These are phyloP conservation scores for Osmoderma eremita DNA, from an alignment of 2,888 invertebrate genomes.

Conservation along the genomic window DNA sequence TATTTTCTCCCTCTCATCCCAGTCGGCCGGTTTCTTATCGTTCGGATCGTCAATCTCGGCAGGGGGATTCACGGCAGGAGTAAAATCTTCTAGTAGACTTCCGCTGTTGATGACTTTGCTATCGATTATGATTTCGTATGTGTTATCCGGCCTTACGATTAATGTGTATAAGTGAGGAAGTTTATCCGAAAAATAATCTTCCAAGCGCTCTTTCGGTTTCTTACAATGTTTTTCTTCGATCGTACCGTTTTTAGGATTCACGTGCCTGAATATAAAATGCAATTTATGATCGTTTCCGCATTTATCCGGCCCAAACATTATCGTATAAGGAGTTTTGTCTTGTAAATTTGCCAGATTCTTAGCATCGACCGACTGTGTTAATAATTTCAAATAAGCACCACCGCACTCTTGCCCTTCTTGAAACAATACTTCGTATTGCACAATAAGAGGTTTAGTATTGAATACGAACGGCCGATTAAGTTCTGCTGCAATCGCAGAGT, in stretches of 20 bases:
- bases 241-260: constrained; percentile 89
- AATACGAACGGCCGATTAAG: constrained; percentile 86
- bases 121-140: constrained; percentile 84
- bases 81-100: constrained; percentile 87
- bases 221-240: constrained; percentile 96
- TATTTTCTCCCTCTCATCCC: constrained; percentile 94
- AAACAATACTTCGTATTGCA: constrained; percentile 86
- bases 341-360: constrained; percentile 81
- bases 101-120: constrained; percentile 86
- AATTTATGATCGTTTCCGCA: constrained; percentile 96
- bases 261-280: constrained; percentile 92
- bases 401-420: constrained; percentile 99
- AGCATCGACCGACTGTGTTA: constrained; percentile 76
- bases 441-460: constrained; percentile 81
- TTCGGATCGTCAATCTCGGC: constrained; percentile 92
- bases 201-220: constrained; percentile 85
- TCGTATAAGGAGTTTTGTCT: constrained; percentile 97
- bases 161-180: constrained; percentile 89
- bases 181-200: constrained; percentile 91
- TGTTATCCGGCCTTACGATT: constrained; percentile 81
- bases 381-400: constrained; percentile 95
- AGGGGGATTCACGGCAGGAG: constrained; percentile 94
- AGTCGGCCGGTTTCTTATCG: constrained; percentile 87
- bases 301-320: constrained; percentile 99
- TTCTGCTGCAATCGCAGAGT: constrained; percentile 89